Evolutionary conservation across 1,140 invertebrate genomes (phyloP), one percentile per base, ranked within the genome.

Genomic region (Dreissena polymorpha): DNA sequence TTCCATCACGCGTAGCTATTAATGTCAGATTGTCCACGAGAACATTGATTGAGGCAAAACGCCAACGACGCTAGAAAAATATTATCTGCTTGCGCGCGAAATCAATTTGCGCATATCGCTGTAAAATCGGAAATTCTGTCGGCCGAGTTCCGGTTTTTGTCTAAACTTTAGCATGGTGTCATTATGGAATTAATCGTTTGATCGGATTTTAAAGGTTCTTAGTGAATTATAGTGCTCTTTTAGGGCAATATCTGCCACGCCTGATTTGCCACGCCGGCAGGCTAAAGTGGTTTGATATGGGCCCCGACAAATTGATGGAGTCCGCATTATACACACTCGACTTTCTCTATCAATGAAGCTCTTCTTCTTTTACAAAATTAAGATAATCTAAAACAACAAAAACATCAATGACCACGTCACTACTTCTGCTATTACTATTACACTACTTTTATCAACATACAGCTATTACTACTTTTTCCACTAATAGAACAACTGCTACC

Each of bases 141-240:
- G 63, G 0, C 13, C 16, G 23, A 29, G 57, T 82, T 82, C 79
- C 79, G 79, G 79, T 53, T 74, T 74, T 64, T 63, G 70, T 74
- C 71, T 72, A 60, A 82, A 57, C 57, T 57, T 65, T 68, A 49
- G 79, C 53, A 74, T 74, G 68, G 55, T 82, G 64, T 82, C 79
- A 82, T 82, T 65, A 55, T 71, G 39, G 49, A 68, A 74, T 67
- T 73, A 82, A 82, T 82, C 79, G 79, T 65, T 49, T 82, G 71
- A 82, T 65, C 79, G 79, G 55, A 55, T 74, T 74, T 82, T 82
- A 82, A 82, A 82, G 64, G 79, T 71, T 82, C 70, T 82, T 82
- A 82, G 79, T 82, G 79, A 82, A 82, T 82, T 82, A 82, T 68
- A 82, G 79, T 82, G 79, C 71, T 82, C 79, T 82, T 82, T 82